Percentiles rank a stretch among this genome's conserved stretches.
These are phyloP conservation scores for Cairina moschata DNA, from an alignment of 2,113 vertebrate genomes.

Conservation along the genomic window DNA sequence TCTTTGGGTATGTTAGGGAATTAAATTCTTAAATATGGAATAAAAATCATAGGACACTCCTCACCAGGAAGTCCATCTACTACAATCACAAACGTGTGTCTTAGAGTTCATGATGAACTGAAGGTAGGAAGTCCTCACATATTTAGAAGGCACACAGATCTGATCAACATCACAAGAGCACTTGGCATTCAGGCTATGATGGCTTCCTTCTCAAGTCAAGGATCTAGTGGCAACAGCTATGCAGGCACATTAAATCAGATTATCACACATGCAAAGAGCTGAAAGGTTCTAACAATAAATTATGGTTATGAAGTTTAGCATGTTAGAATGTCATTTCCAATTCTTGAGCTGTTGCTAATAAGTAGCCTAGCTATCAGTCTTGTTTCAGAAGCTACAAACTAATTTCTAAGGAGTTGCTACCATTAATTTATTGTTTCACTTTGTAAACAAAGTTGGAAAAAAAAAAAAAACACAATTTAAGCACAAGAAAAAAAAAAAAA, in stretches of 20 bases:
- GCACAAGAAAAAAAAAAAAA: not conserved
- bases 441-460: not conserved
- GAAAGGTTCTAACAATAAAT: not conserved
- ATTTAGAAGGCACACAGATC: constrained; percentile 13
- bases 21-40: constrained; percentile 13
- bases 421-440: not conserved
- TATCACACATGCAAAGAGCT: not conserved
- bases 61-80: not conserved
- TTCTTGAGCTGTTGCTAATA: not conserved
- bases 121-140: constrained; percentile 19
- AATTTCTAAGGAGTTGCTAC: not conserved
- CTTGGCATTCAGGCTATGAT: not conserved
- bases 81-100: not conserved
- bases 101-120: not conserved
- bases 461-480: not conserved
- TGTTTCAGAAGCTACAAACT: not conserved
- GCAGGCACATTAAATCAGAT: not conserved
- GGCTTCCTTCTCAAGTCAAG: not conserved
- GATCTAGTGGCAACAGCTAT: not conserved
- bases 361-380: not conserved
- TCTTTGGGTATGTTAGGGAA: not conserved
- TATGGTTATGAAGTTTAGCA: not conserved
- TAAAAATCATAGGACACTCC: not conserved
- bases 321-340: not conserved
- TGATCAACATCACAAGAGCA: not conserved